Percentiles rank a stretch among this genome's conserved stretches.
These are phyloP conservation scores for Cercopithecus mona DNA, from an alignment of 2,113 vertebrate species.

Conservation along the genomic window DNA sequence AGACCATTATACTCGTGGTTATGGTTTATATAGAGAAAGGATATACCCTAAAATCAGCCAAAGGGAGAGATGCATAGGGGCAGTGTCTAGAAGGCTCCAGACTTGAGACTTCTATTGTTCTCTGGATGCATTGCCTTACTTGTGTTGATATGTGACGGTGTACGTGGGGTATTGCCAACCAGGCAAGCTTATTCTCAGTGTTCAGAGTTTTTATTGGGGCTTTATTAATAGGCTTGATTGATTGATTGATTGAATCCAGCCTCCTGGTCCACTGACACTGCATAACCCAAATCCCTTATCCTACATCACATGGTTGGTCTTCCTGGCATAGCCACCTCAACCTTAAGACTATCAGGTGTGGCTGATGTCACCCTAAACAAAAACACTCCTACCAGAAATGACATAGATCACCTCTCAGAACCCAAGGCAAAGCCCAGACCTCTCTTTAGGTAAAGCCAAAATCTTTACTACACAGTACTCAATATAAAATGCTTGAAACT, in stretches of 20 bases:
- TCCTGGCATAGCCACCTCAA: neutral
- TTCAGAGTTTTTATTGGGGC: neutral
- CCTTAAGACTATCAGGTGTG: neutral
- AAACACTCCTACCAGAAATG: neutral
- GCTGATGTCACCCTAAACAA: neutral
- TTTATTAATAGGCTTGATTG: neutral
- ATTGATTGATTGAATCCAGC: neutral
- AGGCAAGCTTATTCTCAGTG: neutral
- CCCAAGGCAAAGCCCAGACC: neutral
- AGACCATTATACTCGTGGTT: neutral
- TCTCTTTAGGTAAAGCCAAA: neutral
- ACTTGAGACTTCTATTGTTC: neutral
- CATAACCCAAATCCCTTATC: neutral
- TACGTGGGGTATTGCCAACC: neutral
- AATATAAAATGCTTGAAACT: conserved; percentile 22
- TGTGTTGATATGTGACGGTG: neutral
- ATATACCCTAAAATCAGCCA: neutral
- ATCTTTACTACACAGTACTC: neutral
- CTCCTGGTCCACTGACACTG: neutral
- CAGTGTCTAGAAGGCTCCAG: neutral
- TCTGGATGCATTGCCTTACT: neutral
- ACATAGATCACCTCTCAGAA: neutral
- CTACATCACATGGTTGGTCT: neutral
- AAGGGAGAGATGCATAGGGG: neutral
- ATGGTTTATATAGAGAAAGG: neutral